Evolutionary conservation across 1,140 invertebrate genomes (phyloP).

Genomic region (Bursaphelenchus mucronatus): DNA sequence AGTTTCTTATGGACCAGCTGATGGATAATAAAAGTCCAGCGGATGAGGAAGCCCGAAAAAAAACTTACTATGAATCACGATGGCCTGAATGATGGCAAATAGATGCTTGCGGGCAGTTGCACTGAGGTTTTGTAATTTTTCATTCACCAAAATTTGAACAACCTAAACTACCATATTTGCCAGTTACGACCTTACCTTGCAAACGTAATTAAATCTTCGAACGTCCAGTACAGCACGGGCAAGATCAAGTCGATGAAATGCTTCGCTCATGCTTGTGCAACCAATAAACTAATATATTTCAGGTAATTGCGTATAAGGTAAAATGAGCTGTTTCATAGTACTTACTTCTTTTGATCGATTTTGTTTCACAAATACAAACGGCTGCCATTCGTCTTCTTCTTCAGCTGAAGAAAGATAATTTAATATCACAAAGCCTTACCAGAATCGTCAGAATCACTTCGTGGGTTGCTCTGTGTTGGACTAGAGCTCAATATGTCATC

Average conservation of each 20-base stretch:
- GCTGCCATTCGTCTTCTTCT: conserved; percentile 65
- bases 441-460: neutral
- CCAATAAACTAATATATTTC: conserved; percentile 73
- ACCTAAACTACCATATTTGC: conserved; percentile 63
- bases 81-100: conserved; percentile 85
- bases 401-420: conserved; percentile 14
- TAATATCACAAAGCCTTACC: conserved; percentile 13
- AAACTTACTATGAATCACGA: conserved; percentile 76
- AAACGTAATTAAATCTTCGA: conserved; percentile 90
- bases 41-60: conserved; percentile 8
- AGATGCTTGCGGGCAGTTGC: conserved; percentile 87
- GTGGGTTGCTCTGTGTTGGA: neutral
- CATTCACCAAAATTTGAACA: conserved; percentile 78
- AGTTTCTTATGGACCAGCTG: neutral
- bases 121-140: conserved; percentile 76
- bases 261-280: conserved; percentile 88
- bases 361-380: conserved; percentile 84
- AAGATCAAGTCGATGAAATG: conserved; percentile 86
- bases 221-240: conserved; percentile 86
- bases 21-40: conserved; percentile 1
- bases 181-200: conserved; percentile 67
- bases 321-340: conserved; percentile 18
- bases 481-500: neutral
- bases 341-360: conserved; percentile 80
- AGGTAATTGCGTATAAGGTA: conserved; percentile 1